Conservation (phyloP, 2,797 vertebrate genomes). For the Esox masquinongy region DNA sequence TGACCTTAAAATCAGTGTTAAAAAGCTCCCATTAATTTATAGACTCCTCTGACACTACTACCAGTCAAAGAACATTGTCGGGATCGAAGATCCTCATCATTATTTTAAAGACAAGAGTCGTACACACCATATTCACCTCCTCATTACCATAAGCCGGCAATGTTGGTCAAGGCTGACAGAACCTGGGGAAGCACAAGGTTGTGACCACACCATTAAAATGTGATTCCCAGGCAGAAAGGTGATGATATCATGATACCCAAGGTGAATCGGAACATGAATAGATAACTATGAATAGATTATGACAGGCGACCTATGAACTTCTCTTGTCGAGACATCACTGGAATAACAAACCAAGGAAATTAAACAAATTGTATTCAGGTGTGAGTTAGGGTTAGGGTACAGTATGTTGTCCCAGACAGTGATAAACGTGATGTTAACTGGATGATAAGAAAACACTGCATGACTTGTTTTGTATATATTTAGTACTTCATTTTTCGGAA, state of each 20-base stretch:
- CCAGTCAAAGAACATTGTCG: not conserved
- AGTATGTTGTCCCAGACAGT: not conserved
- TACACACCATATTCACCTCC: not conserved
- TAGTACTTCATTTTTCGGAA: too few relatives aligned
- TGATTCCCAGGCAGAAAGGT: not conserved
- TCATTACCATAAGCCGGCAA: not conserved
- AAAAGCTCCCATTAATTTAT: not conserved
- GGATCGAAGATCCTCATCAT: constrained; percentile 1
- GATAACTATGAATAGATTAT: constrained; percentile 11
- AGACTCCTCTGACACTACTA: not conserved
- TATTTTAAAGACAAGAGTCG: constrained; percentile 11
- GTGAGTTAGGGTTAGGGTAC: not conserved
- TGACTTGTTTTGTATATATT: not conserved
- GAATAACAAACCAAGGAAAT: not conserved
- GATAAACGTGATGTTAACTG: not conserved
- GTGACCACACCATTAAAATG: not conserved
- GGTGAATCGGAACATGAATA: constrained; percentile 1
- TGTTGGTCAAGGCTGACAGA: constrained; percentile 5
- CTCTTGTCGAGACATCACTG: not conserved
- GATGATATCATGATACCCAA: not conserved
- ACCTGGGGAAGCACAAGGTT: not conserved
- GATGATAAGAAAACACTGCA: not conserved
- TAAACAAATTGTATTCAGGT: not conserved
- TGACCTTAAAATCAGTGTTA: not conserved
- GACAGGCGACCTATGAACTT: not conserved